Base-by-base conservation (phyloP, 2,797 vertebrate species). In the Pterois miles region DNA sequence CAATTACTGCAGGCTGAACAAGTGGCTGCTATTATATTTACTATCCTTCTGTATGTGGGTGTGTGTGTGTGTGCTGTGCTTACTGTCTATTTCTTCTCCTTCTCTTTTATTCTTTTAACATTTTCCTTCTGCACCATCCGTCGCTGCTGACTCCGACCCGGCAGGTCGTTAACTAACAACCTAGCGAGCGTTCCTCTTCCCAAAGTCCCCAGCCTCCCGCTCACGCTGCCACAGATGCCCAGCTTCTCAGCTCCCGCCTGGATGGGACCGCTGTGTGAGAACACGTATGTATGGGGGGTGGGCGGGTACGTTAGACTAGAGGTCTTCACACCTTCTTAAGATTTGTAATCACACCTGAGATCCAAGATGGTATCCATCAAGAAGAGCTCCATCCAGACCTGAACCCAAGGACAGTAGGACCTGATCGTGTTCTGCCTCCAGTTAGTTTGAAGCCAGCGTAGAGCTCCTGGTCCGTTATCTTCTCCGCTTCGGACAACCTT, bases 101-200 rank as follows among this genome's bases (percentile, higher is more conserved):
- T 81, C 62, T 78, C 64, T 71, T 59, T 62, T 64, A 3, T 77
- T 68, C 65, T 77, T 65, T 56, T 8, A 25, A 57, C 40, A 3
- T 63, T 72, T 60, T 52, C 11, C 23, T 10, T 59, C 22, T 22
- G 20, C 14, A 16, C 67, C 29, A 3, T 59, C 27, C 8, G 54
- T 70, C 60, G 5, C 57, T 69, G 9, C 54, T 2, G 43, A 50
- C 67, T 78, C 23, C 31, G 18, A 65, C 70, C 74, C 25, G 56
- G 90, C 97, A 99, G 98, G 96, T 98, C 96, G 71, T 95, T 99
- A 94, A 97, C 97, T 95, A 98, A 97, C 96, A 98, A 96, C 95
- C 96, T 99, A 92, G 97, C 96, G 74, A 98, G 95, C 93, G 96
- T 99, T 94, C 96, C 97, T 93, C 97, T 99, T 92, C 97, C 96